Evolutionary conservation across 2,888 invertebrate species (phyloP).

Genomic region (Nysson spinosus): DNA sequence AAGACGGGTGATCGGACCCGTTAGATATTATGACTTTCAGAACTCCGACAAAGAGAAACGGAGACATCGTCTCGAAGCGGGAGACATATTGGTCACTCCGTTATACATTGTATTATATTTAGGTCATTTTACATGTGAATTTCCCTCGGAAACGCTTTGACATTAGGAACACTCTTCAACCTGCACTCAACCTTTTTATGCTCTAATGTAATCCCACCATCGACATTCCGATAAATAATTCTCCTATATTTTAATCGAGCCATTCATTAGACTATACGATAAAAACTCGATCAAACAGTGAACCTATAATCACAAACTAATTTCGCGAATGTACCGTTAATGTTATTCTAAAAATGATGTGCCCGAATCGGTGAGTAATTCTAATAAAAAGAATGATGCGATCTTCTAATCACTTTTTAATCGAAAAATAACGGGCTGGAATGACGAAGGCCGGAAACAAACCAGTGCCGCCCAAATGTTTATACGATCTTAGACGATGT

Average conservation of each 20-base stretch:
- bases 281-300: too few species aligned
- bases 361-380: too few species aligned
- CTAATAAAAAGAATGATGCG: too few species aligned
- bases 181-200: slow-evolving; percentile 47
- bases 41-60: slow-evolving; percentile 13
- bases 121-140: slow-evolving; percentile 57
- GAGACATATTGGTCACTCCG: slow-evolving; percentile 52
- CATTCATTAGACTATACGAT: too few species aligned
- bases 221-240: too few species aligned
- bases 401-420: too few species aligned
- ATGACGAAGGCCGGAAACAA: too few species aligned
- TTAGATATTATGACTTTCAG: slow-evolving; percentile 55
- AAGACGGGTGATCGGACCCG: slow-evolving; percentile 55
- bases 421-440: too few species aligned
- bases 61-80: slow-evolving; percentile 35
- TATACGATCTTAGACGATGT: background rate
- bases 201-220: too few species aligned
- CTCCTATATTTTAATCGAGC: too few species aligned
- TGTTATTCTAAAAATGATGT: too few species aligned
- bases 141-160: slow-evolving; percentile 48
- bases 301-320: slow-evolving; percentile 26
- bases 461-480: background rate
- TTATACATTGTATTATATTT: slow-evolving; percentile 66
- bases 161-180: slow-evolving; percentile 34
- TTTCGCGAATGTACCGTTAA: too few species aligned